Evolutionary conservation across 1,140 invertebrate species (phyloP).

Genomic region (Habropoda laboriosa): DNA sequence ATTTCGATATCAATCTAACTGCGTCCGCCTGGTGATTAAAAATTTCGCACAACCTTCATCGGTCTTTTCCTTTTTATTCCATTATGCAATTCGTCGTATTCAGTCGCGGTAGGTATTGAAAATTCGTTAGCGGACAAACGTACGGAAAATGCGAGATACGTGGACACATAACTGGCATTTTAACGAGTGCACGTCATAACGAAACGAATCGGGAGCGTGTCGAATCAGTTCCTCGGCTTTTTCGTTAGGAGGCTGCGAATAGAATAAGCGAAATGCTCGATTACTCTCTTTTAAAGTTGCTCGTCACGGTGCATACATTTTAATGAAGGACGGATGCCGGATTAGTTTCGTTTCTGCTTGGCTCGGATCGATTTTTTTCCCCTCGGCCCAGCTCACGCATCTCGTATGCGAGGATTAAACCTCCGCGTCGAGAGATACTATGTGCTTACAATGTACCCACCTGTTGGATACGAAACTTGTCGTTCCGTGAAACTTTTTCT

Average conservation of each 20-base stretch:
- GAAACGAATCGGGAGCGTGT: neutral
- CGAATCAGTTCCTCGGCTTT: slow-evolving; percentile 8
- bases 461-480: slow-evolving; percentile 53
- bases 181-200: neutral
- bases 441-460: slow-evolving; percentile 39
- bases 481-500: slow-evolving; percentile 20
- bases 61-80: neutral
- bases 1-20: neutral
- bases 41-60: neutral
- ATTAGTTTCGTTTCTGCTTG: slow-evolving; percentile 43
- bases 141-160: neutral
- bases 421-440: neutral
- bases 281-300: neutral
- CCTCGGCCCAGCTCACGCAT: neutral
- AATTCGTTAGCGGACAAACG: neutral
- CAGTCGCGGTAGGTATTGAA: neutral
- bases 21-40: neutral
- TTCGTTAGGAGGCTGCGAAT: neutral
- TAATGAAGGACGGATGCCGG: slow-evolving; percentile 22
- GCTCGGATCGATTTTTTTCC: slow-evolving; percentile 27
- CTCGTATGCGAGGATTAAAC: slow-evolving; percentile 24
- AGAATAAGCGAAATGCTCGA: neutral
- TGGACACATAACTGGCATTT: neutral
- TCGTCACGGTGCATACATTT: slow-evolving; percentile 13
- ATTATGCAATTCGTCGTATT: neutral